These are phyloP conservation scores for Trichomalopsis sarcophagae DNA, from an alignment of 1,140 invertebrate genomes.

Conservation along the genomic window DNA sequence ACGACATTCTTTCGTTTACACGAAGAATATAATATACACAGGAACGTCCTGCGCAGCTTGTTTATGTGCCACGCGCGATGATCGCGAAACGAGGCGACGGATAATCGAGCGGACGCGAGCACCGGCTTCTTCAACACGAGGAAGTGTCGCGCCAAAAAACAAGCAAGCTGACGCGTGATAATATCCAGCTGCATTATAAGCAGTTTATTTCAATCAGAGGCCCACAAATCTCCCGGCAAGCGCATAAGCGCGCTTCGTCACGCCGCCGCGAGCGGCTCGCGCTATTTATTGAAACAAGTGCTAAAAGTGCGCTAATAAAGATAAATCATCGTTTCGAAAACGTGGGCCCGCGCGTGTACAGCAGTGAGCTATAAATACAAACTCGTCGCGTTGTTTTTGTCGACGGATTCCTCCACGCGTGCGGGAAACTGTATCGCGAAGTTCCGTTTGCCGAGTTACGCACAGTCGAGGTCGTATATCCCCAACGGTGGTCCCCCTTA, in stretches of 20 bases:
- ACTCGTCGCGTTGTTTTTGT: background rate
- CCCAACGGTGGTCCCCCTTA: background rate
- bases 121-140: slow-evolving; percentile 44
- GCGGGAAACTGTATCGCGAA: background rate
- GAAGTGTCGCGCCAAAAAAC: slow-evolving; percentile 46
- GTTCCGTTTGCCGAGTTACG: background rate
- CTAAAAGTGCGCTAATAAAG: slow-evolving; percentile 34
- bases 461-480: background rate
- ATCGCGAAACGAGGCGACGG: slow-evolving; percentile 41
- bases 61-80: background rate
- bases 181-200: slow-evolving; percentile 30
- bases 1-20: no score
- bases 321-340: background rate
- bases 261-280: slow-evolving; percentile 13
- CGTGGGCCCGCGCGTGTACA: background rate
- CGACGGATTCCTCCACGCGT: background rate
- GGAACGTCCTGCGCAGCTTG: background rate
- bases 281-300: slow-evolving; percentile 23
- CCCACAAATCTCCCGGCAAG: slow-evolving; percentile 60
- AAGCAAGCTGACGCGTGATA: slow-evolving; percentile 33
- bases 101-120: slow-evolving; percentile 27
- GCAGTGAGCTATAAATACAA: background rate
- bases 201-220: slow-evolving; percentile 66
- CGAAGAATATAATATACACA: no score
- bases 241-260: slow-evolving; percentile 44